phyloP scores from a whole-genome alignment of 2,113 vertebrate genomes.

The Vimba vimba region DNA sequence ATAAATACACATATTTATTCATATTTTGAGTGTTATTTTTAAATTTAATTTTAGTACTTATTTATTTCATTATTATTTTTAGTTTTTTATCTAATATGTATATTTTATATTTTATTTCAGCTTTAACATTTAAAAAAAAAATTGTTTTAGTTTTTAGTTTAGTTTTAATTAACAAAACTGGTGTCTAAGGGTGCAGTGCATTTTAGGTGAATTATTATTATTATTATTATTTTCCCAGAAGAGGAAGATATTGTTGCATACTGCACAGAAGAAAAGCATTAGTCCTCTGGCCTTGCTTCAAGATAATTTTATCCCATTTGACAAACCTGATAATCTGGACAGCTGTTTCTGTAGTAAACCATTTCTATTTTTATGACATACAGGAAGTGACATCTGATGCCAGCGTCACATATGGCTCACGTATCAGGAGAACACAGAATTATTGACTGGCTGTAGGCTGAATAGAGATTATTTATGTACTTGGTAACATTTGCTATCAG shows the following conservation, averaged over 20 bases:
- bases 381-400: conserved; percentile 6
- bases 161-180: no score
- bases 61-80: no score
- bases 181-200: no score
- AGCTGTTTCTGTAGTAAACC: conserved; percentile 31
- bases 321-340: conserved; percentile 36
- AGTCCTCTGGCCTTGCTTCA: not conserved
- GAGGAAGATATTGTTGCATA: conserved; percentile 55
- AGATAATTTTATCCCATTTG: conserved; percentile 13
- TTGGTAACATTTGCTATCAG: not conserved
- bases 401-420: not conserved
- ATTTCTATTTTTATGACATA: conserved; percentile 32
- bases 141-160: no score
- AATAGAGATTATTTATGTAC: not conserved
- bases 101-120: no score
- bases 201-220: no score
- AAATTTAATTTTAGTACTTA: no score
- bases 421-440: not conserved
- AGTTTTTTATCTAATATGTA: no score
- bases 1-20: no score
- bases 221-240: not conserved
- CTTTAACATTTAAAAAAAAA: no score
- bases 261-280: conserved; percentile 49
- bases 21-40: no score
- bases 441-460: not conserved